phyloP scores from a whole-genome alignment of 1,140 invertebrate species.

The Drosophila parvula region DNA sequence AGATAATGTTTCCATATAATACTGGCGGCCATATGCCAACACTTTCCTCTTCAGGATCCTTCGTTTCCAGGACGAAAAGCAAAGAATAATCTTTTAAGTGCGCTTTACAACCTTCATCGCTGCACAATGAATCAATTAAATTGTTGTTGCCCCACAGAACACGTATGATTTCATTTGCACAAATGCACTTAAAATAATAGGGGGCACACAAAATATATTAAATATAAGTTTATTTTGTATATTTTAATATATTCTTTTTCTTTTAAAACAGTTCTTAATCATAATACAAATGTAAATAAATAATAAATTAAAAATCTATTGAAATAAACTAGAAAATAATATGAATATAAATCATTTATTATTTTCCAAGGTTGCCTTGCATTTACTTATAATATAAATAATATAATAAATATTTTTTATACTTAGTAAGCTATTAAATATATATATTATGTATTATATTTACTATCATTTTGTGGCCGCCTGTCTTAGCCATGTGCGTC shows the following conservation, averaged over 20 bases:
- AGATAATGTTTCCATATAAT: not conserved
- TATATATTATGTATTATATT: not conserved
- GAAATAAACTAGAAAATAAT: not conserved
- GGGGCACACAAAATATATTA: not conserved
- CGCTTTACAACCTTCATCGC: constrained; percentile 26
- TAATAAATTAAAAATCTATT: not conserved
- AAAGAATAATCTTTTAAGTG: constrained; percentile 39
- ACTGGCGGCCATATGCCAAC: no score
- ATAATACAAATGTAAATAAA: not conserved
- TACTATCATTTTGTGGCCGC: not conserved
- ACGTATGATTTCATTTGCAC: not conserved
- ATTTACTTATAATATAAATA: not conserved
- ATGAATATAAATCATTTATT: no score
- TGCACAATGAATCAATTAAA: constrained; percentile 50
- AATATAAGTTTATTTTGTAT: not conserved
- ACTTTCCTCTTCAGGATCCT: constrained; percentile 6
- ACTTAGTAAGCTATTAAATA: not conserved
- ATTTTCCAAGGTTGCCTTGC: not conserved
- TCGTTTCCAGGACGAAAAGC: constrained; percentile 5
- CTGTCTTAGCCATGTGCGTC: not conserved
- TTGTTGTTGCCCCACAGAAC: not conserved
- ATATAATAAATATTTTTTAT: no score
- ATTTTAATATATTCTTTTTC: not conserved
- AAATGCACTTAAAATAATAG: not conserved
- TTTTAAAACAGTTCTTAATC: not conserved